phyloP scores from a whole-genome alignment of 2,797 vertebrate genomes.

The Falco rusticolus region DNA sequence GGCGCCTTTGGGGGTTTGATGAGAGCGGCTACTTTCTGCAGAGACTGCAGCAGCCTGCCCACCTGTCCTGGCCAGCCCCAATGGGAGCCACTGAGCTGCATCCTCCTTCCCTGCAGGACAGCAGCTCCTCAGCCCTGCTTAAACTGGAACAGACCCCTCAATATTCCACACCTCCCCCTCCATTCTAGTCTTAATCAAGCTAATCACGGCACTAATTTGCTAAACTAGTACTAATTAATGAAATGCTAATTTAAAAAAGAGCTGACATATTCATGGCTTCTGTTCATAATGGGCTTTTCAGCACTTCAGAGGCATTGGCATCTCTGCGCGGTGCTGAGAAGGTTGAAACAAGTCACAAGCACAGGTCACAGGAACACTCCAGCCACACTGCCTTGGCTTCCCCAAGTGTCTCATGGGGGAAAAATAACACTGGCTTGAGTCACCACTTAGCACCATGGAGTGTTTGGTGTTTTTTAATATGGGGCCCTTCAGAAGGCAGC shows the following conservation, averaged over 20 bases:
- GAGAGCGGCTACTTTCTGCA: not conserved
- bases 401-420: not conserved
- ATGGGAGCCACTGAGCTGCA: not conserved
- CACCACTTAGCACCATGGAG: not conserved
- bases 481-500: slow-evolving; percentile 33
- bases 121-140: not conserved
- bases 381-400: not conserved
- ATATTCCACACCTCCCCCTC: not conserved
- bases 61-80: not conserved
- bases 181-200: not conserved
- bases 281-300: not conserved
- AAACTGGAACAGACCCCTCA: not conserved
- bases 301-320: not conserved
- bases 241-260: not conserved
- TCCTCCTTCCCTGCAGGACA: not conserved
- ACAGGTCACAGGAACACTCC: not conserved
- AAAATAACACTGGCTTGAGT: not conserved
- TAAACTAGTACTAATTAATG: not conserved
- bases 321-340: not conserved
- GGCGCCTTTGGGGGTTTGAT: not conserved
- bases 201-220: not conserved
- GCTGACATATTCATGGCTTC: not conserved
- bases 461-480: slow-evolving; percentile 9
- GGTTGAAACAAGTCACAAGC: not conserved
- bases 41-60: not conserved